Percentiles rank a stretch among this genome's conserved stretches.
Conservation (phyloP, 1,140 invertebrate species). For the Drosophila ercepeae region DNA sequence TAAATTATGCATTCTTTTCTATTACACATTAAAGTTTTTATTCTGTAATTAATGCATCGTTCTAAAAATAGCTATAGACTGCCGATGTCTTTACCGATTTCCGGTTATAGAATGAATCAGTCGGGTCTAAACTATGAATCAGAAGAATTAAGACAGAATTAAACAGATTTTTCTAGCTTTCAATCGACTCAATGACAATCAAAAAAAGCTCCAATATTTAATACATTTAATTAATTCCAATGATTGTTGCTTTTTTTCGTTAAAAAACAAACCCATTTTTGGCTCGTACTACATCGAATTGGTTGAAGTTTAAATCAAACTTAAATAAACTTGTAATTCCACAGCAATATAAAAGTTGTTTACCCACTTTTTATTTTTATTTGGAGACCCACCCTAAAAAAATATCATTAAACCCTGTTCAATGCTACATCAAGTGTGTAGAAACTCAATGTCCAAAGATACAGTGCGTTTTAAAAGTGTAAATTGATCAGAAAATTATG, state of each 20-base stretch:
- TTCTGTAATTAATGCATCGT: slow-evolving; percentile 39
- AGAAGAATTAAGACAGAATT: not conserved
- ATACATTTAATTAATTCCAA: not conserved
- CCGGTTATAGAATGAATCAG: slow-evolving; percentile 31
- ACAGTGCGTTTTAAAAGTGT: slow-evolving; percentile 12
- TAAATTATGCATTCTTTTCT: slow-evolving; percentile 67
- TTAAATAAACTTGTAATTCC: slow-evolving; percentile 11
- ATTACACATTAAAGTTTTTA: slow-evolving; percentile 49
- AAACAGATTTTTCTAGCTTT: not conserved
- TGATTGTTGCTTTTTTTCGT: not conserved
- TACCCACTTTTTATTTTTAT: slow-evolving; percentile 38
- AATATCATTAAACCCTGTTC: slow-evolving; percentile 14
- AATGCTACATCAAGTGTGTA: slow-evolving; percentile 19
- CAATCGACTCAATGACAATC: no score
- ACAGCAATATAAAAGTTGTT: slow-evolving; percentile 38
- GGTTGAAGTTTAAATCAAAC: not conserved
- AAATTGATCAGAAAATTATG: not conserved
- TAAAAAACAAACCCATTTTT: not conserved
- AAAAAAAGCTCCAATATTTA: not conserved
- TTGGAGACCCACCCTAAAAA: slow-evolving; percentile 39
- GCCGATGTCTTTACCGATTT: slow-evolving; percentile 26
- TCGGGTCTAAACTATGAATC: slow-evolving; percentile 23
- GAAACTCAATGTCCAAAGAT: not conserved
- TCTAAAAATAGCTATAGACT: slow-evolving; percentile 55
- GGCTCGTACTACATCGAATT: not conserved